Evolutionary conservation across 2,888 invertebrate species (phyloP), one percentile per base, ranked within the genome.

Genomic region (Cerastis leucographa): DNA sequence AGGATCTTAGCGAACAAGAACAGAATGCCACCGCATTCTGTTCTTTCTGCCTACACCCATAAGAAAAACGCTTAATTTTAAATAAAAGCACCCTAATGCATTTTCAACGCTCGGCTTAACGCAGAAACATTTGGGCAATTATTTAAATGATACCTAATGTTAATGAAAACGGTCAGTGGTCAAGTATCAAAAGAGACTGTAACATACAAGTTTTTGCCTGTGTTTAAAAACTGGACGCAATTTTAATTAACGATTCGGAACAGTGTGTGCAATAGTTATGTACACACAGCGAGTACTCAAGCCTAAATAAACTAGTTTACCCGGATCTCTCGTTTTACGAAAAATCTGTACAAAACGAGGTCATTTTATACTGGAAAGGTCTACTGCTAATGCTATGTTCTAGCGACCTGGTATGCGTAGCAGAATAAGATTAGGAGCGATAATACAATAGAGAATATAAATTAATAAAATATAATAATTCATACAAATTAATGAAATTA

Each of bases 171-270:
- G n/a, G n/a, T 0, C 17, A 64, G 4, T 40, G 65, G n/a, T 22
- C 51, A 9, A 40, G 71, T 81, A 78, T 54, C 72, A 70, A 81
- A 85, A 85, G 71, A 74, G 74, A 80, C 69, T 72, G 79, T 71
- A 51, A 51, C 14, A 68, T 19, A 40, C 73, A 29, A 82, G 86
- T 89, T 89, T 89, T 89, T 89, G 71, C 81, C 78, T 64, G 61
- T 74, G 81, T 67, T 80, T 76, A 87, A 87, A 89, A 86, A 85
- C 79, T 84, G 56, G 76, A 67, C 59, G 78, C 75, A 80, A 82
- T 85, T 83, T 87, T 84, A 85, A 85, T 85, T 87, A 82, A 74
- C 80, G 81, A 76, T 49, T 83, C 71, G 79, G 83, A 86, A 87
- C 86, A 69, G 69, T 59, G 66, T 85, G 77, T 70, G 87, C 87